A percentile compares a stretch with the other conserved stretches of the same genome.
Evolutionary conservation across 2,113 vertebrate species (phyloP).

Genomic region (Nycticebus coucang): DNA sequence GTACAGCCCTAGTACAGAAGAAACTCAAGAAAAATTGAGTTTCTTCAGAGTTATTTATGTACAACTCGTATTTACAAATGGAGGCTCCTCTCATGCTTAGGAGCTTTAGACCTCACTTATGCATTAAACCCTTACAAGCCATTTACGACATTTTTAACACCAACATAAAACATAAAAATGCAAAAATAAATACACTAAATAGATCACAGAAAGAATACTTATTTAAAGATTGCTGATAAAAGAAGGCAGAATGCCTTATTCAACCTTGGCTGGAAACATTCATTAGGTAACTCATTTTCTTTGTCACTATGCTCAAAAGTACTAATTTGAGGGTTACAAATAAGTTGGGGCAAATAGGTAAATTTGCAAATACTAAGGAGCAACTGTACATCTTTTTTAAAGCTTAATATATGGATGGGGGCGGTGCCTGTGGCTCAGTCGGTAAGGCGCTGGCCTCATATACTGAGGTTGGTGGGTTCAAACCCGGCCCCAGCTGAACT

Average conservation of each 20-base stretch:
- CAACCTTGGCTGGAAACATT: not conserved
- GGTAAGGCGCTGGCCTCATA: no score
- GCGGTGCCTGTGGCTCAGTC: no score
- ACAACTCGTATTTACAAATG: no score
- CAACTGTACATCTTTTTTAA: not conserved
- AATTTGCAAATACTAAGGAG: not conserved
- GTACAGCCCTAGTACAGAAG: no score
- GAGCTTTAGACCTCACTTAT: not conserved
- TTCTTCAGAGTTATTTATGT: no score
- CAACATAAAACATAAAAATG: not conserved
- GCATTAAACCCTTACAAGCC: not conserved
- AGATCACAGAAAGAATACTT: not conserved
- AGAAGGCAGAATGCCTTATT: not conserved
- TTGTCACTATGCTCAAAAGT: not conserved
- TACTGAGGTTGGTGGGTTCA: no score
- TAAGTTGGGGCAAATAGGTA: not conserved
- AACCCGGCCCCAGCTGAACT: no score
- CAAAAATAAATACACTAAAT: not conserved
- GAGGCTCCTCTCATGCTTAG: not conserved
- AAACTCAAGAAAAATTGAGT: no score
- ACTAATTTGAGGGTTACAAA: not conserved
- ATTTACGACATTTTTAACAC: slow-evolving; percentile 5
- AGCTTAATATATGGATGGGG: not conserved
- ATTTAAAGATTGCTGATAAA: not conserved
- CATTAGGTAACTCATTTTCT: not conserved